These are phyloP conservation scores for Podarcis raffonei DNA, from an alignment of 2,113 vertebrate genomes.

Conservation along the genomic window DNA sequence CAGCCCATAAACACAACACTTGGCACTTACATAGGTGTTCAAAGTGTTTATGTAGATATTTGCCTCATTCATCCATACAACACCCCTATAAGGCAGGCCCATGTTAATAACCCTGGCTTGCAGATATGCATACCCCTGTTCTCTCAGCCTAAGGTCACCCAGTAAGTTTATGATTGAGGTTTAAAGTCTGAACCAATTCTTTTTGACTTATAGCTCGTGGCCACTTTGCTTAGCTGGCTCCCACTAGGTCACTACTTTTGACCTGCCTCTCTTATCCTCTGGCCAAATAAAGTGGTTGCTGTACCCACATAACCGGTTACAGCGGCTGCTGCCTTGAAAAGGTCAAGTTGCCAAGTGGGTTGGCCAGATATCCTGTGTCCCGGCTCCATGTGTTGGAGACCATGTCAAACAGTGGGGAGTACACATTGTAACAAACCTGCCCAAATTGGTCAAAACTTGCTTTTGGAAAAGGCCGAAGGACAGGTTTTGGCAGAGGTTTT, in stretches of 20 bases:
- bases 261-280: background rate
- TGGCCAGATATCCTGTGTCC: background rate
- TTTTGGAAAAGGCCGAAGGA: background rate
- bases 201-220: background rate
- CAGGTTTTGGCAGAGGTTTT: no score
- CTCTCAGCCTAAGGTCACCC: no score
- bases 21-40: background rate
- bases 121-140: no score
- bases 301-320: no score
- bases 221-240: background rate
- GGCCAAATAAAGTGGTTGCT: background rate
- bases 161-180: background rate
- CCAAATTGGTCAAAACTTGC: background rate
- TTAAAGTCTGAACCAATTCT: no score
- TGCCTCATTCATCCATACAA: background rate
- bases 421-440: background rate
- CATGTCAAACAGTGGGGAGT: background rate
- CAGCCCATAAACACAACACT: background rate
- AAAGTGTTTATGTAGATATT: background rate
- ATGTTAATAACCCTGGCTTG: background rate
- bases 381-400: no score
- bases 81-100: background rate
- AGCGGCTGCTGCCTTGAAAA: background rate
- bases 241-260: background rate
- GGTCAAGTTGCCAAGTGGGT: background rate